phyloP scores from a whole-genome alignment of 2,797 vertebrate species.

The Gastrophryne carolinensis region DNA sequence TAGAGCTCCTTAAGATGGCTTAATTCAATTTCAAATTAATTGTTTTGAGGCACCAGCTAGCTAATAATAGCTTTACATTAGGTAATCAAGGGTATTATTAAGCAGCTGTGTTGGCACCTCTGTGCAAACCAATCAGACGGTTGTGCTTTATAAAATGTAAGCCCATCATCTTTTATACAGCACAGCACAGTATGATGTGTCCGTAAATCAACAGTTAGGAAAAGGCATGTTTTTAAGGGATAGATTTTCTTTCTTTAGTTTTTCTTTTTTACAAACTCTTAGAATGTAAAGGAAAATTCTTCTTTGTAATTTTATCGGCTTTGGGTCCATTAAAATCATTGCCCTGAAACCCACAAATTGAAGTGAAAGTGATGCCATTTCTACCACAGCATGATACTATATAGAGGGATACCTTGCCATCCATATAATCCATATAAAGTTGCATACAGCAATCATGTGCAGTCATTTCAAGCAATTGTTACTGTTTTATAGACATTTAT shows the following conservation, averaged over 20 bases:
- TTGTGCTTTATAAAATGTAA: slow-evolving; percentile 19
- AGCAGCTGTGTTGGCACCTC: slow-evolving; percentile 13
- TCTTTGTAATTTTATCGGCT: no score
- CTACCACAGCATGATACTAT: not conserved
- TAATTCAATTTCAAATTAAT: slow-evolving; percentile 43
- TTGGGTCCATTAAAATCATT: no score
- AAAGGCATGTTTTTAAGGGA: no score
- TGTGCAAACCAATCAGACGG: slow-evolving; percentile 49
- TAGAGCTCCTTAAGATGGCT: slow-evolving; percentile 31
- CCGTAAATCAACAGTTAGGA: not conserved
- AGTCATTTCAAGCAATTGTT: not conserved
- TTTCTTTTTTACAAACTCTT: no score
- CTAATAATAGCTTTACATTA: slow-evolving; percentile 44
- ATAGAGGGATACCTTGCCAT: not conserved
- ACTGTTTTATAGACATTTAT: no score
- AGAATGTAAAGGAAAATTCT: no score
- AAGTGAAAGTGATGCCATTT: not conserved
- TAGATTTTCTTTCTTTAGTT: no score
- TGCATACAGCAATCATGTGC: not conserved
- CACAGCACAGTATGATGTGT: no score
- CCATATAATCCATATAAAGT: not conserved
- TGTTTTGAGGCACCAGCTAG: slow-evolving; percentile 46
- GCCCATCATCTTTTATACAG: slow-evolving; percentile 15
- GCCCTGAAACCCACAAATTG: no score
- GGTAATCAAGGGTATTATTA: slow-evolving; percentile 32